Evolutionary conservation across 2,113 vertebrate genomes (phyloP), one percentile per base, ranked within the genome.

Genomic region (Austrofundulus limnaeus): DNA sequence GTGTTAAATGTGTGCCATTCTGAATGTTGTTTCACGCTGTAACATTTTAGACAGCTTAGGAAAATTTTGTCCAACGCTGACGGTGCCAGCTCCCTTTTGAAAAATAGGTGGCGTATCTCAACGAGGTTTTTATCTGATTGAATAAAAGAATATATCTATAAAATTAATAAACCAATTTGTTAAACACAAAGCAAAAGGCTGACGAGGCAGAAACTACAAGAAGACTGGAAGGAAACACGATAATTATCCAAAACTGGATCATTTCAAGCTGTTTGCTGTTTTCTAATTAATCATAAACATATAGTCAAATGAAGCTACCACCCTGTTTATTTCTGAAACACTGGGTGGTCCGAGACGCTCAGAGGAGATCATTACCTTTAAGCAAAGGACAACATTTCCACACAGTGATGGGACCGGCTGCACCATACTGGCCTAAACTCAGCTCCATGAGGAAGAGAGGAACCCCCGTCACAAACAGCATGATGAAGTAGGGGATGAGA

Each of bases 371-470:
- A 34, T 75, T 80, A 94, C 94, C 94, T 94, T 92, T 94, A 24
- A 95, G 90, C 11, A 95, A 85, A 1, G 94, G 94, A 77, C 94
- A 95, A 80, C 94, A 94, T 68, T 94, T 94, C 94, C 94, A 95
- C 66, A 94, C 92, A 0, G 88, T 86, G 83, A 95, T 89, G 38
- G 93, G 92, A 1, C 93, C 94, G 0, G 92, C 83, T 0, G 93
- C 91, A 12, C 94, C 90, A 0, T 94, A 94, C 78, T 94, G 94
- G 20, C 94, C 94, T 41, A 95, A 83, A 65, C 93, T 94, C 57
- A 95, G 90, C 91, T 95, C 94, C 94, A 95, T 93, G 47, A 95
- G 92, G 83, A 94, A 94, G 42, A 95, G 92, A 0, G 94, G 94
- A 23, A 94, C 88, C 0, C 94, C 94, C 0, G 75, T 86, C 41